These are phyloP conservation scores for Ptilonorhynchus violaceus DNA, from an alignment of 2,113 vertebrate genomes.

Conservation along the genomic window DNA sequence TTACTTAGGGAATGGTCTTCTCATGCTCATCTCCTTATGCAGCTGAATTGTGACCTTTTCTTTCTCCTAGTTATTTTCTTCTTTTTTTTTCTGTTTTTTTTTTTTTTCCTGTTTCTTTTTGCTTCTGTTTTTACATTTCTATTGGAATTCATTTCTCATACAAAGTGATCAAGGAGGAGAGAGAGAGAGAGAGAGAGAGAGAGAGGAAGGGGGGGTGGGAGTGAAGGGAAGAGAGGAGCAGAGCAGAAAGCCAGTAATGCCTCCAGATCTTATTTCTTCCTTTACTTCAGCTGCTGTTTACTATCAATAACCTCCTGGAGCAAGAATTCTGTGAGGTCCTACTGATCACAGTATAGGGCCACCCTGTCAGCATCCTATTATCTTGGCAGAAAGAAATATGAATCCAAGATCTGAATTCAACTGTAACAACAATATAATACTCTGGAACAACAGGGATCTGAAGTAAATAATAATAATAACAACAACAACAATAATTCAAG, in stretches of 20 bases:
- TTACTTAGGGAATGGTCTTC: background rate
- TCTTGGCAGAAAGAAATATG: background rate
- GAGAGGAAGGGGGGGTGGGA: rapidly evolving
- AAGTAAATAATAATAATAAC: background rate
- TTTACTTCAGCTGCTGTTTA: background rate
- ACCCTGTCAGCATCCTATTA: background rate
- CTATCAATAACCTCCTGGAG: background rate
- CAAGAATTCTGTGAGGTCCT: background rate
- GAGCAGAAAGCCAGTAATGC: background rate
- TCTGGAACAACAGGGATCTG: no score
- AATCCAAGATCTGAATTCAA: background rate
- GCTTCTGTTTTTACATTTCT: background rate
- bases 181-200: background rate
- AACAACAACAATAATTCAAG: background rate
- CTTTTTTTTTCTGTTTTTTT: background rate
- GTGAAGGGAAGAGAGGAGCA: background rate
- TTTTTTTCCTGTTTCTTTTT: background rate
- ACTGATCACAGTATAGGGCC: background rate
- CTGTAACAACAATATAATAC: background rate
- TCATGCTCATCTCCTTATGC: background rate
- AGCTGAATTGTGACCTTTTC: background rate
- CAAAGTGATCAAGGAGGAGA: background rate
- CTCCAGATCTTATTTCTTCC: background rate
- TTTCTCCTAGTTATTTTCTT: background rate
- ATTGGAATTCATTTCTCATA: background rate